Conservation (phyloP, 2,888 invertebrate species). For the Hypolimnas misippus region DNA sequence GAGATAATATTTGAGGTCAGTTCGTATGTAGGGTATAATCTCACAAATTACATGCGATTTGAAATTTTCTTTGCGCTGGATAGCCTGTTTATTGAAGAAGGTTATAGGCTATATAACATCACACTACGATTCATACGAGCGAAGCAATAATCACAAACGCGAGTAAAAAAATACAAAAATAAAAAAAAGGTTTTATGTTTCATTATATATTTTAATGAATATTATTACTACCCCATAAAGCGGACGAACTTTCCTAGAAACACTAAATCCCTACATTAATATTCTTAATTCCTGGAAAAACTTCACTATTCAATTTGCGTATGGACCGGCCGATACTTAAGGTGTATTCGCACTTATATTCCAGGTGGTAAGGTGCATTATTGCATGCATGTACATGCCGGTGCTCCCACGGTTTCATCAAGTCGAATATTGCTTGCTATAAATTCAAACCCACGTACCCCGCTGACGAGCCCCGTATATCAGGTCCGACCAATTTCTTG, state of each 20-base stretch:
- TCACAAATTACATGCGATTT: no score
- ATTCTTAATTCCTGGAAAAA: conserved; percentile 1
- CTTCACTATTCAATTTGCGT: conserved; percentile 4
- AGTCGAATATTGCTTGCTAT: conserved; percentile 71
- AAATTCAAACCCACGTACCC: conserved; percentile 56
- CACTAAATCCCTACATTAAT: not conserved
- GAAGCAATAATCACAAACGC: no score
- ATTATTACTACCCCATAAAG: no score
- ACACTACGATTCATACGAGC: no score
- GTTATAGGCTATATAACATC: no score
- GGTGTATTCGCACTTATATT: not conserved
- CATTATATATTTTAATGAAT: no score
- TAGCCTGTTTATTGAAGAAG: no score
- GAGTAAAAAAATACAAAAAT: not conserved
- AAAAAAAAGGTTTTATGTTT: no score
- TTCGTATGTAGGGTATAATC: no score
- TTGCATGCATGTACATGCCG: not conserved
- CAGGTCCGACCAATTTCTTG: conserved; percentile 78
- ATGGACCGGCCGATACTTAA: not conserved
- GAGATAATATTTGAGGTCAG: no score
- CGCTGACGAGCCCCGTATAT: conserved; percentile 58
- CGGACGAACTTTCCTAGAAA: no score
- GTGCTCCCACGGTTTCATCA: conserved; percentile 58
- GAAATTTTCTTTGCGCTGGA: no score
- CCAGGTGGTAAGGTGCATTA: conserved; percentile 11